Percentiles rank a stretch among this genome's conserved stretches.
Evolutionary conservation across 1,140 invertebrate species (phyloP).

Genomic region (Holotrichia oblita): DNA sequence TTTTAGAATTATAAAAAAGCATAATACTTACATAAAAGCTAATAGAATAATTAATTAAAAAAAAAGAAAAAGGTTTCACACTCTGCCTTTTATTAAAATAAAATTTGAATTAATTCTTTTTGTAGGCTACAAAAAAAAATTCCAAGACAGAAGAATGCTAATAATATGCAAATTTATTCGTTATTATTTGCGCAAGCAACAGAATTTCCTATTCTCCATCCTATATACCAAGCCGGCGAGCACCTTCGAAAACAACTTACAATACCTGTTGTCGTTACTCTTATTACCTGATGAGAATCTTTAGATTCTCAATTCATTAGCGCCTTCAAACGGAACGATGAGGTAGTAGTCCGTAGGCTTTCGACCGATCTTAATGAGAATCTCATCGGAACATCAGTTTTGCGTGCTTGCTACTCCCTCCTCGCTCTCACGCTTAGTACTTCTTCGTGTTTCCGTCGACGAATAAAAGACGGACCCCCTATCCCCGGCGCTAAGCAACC

Average conservation of each 20-base stretch:
- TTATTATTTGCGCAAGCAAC: background rate
- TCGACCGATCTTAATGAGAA: conserved; percentile 26
- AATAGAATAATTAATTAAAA: too few species aligned
- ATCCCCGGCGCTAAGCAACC: background rate
- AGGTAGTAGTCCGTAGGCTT: background rate
- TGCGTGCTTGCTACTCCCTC: background rate
- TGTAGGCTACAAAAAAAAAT: too few species aligned
- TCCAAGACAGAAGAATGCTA: background rate
- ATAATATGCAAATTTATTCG: background rate
- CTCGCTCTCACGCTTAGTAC: background rate
- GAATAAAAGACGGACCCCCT: background rate
- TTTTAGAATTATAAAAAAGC: too few species aligned
- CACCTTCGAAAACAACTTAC: background rate
- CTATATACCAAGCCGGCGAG: background rate
- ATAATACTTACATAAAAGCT: too few species aligned
- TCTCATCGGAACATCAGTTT: conserved; percentile 35
- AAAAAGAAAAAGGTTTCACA: too few species aligned
- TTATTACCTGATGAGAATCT: conserved; percentile 6
- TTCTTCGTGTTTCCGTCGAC: conserved; percentile 1
- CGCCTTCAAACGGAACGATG: conserved; percentile 4
- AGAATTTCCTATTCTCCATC: background rate
- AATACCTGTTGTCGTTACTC: background rate
- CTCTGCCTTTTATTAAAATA: too few species aligned
- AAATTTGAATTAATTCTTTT: too few species aligned
- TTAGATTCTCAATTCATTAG: conserved; percentile 22